A percentile compares a stretch with the other conserved stretches of the same genome.
Conservation (phyloP, 2,888 invertebrate genomes). For the Marasmarcha lunaedactyla region DNA sequence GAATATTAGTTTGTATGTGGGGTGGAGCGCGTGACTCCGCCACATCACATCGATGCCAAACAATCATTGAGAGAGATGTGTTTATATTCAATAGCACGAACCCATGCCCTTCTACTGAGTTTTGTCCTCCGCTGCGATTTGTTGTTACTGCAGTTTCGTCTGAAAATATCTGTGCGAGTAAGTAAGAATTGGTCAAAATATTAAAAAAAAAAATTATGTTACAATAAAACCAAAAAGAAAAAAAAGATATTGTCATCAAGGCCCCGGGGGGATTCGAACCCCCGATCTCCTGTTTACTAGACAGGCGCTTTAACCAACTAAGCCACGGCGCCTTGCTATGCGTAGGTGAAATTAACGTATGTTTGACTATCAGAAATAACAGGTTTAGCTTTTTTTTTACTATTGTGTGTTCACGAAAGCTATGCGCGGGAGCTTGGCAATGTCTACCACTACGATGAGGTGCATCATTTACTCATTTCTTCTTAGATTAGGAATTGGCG, state of each 20-base stretch:
- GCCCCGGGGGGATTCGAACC: constrained; percentile 71
- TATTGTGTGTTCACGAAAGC: too few relatives aligned
- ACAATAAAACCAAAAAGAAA: too few relatives aligned
- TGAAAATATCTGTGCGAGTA: constrained; percentile 72
- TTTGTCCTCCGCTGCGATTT: constrained; percentile 66
- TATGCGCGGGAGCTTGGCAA: too few relatives aligned
- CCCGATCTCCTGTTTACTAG: constrained; percentile 71
- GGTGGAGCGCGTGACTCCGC: constrained; percentile 34
- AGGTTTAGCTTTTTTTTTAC: too few relatives aligned
- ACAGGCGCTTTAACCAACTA: constrained; percentile 71
- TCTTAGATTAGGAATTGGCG: too few relatives aligned
- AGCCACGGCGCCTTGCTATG: constrained; percentile 59
- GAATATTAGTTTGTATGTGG: constrained; percentile 71
- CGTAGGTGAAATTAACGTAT: constrained; percentile 23
- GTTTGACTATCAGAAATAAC: too few relatives aligned
- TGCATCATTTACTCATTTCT: too few relatives aligned
- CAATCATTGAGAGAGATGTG: constrained; percentile 43
- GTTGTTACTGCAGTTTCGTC: constrained; percentile 57
- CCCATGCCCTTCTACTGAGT: constrained; percentile 55
- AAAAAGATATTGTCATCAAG: constrained; percentile 21
- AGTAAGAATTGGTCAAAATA: constrained; percentile 18
- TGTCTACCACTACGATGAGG: too few relatives aligned
- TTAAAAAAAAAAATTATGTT: constrained; percentile 8
- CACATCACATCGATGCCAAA: constrained; percentile 54
- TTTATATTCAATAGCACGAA: constrained; percentile 57